Conservation (phyloP, 2,113 vertebrate genomes). For the Pterophyllum scalare region DNA sequence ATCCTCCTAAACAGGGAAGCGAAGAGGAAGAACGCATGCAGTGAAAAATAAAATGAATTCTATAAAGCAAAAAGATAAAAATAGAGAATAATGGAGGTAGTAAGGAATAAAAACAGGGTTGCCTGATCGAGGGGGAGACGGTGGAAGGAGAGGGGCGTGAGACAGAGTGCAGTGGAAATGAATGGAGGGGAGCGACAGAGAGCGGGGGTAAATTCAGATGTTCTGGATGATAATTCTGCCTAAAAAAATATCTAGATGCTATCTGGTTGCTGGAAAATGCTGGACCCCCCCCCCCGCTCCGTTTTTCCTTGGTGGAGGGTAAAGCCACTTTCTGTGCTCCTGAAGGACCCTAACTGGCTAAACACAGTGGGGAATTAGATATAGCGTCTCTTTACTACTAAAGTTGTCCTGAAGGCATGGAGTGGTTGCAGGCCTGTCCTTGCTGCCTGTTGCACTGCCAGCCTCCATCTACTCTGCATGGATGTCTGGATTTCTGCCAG, state of each 20-base stretch:
- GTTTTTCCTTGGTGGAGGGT: background rate
- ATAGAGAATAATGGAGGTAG: conserved; percentile 24
- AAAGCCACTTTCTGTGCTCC: conserved; percentile 39
- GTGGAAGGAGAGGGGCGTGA: background rate
- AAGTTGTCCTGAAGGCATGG: conserved; percentile 50
- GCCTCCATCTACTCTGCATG: conserved; percentile 23
- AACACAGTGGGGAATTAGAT: conserved; percentile 44
- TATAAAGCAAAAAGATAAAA: conserved; percentile 23
- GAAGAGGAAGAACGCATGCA: background rate
- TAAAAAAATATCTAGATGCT: conserved; percentile 59
- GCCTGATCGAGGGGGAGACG: conserved; percentile 41
- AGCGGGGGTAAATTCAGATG: conserved; percentile 59
- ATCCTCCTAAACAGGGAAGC: background rate
- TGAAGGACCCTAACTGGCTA: conserved; percentile 44
- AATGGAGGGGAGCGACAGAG: conserved; percentile 45
- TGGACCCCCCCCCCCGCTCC: conserved; percentile 4
- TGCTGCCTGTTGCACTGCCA: conserved; percentile 18
- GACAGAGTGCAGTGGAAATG: conserved; percentile 54
- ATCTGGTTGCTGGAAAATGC: conserved; percentile 53
- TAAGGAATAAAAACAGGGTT: conserved; percentile 33
- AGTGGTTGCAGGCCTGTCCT: conserved; percentile 31
- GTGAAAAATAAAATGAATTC: background rate
- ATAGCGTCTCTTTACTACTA: conserved; percentile 40
- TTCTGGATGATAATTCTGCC: conserved; percentile 65
- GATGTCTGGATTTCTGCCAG: conserved; percentile 18